Conservation (phyloP, 2,888 invertebrate species). For the Diplazon laetatorius region DNA sequence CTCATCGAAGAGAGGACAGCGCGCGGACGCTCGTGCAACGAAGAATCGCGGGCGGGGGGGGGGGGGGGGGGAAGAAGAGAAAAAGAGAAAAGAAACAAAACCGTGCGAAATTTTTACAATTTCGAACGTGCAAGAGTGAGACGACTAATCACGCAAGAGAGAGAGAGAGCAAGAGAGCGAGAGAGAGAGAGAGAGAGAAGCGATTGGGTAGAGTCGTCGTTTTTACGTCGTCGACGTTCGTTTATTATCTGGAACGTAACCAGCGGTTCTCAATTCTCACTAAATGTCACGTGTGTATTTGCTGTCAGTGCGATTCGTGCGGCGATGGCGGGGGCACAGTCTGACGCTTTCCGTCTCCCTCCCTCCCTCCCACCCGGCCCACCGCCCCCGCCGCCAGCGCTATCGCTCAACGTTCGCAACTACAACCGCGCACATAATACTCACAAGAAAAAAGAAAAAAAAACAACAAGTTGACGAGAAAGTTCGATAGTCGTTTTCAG, state of each 20-base stretch:
- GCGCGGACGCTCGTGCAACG: too few species aligned
- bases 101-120: conserved; percentile 66
- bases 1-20: too few species aligned
- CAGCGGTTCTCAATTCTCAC: conserved; percentile 73
- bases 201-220: conserved; percentile 63
- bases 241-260: conserved; percentile 69
- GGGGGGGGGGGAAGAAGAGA: too few species aligned
- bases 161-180: background rate
- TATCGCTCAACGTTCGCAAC: too few species aligned
- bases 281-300: conserved; percentile 71
- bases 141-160: conserved; percentile 3
- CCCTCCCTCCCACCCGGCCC: background rate
- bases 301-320: conserved; percentile 58
- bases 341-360: conserved; percentile 23
- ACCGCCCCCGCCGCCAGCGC: background rate
- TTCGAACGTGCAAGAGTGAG: conserved; percentile 66
- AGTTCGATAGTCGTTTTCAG: conserved; percentile 53
- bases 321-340: background rate
- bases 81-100: conserved; percentile 57
- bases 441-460: too few species aligned
- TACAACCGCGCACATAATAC: background rate
- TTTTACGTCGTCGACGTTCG: conserved; percentile 49
- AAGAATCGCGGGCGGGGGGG: too few species aligned
- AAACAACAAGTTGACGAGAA: conserved; percentile 59
- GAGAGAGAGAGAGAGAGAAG: conserved; percentile 2